Base-by-base conservation (phyloP, 2,888 invertebrate species). In the Octonoba sinensis region DNA sequence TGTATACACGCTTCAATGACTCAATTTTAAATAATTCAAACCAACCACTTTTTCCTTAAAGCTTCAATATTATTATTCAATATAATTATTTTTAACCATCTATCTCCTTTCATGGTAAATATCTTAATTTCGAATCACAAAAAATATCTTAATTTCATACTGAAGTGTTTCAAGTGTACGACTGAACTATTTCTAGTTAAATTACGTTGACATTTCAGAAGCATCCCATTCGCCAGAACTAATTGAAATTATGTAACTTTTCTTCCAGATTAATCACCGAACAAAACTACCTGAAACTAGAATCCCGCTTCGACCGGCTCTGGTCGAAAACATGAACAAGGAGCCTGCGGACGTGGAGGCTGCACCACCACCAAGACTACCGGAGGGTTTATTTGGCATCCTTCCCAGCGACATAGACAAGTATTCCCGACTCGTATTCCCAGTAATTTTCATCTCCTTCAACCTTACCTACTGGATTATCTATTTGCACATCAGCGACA, bases 361-460 rank as follows among this genome's bases (percentile, higher is more conserved):
- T 12, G 76, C 47, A 51, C 22, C 67, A 2, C 81, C 76, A 16
- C 36, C 36, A 11, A 83, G 78, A 66, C 72, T 76, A 47, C 76
- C 82, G 3, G 84, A 85, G 47, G 84, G 81, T 36, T 72, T 85
- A 49, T 92, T 94, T 90, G 95, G 90, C 87, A 94, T 96, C 89
- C 96, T 96, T 87, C 97, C 97, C 83, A 97, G 97, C 89, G 97
- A 97, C 90, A 99, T 99, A 90, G 99, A 99, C 92, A 98, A 98
- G 91, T 98, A 98, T 90, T 97, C 97, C 84, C 93, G 99, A 88
- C 96, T 98, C 90, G 94, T 97, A 88, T 99, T 99, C 90, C 99
- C 99, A 78, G 95, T 97, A 87, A 96, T 97, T 91, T 99, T 99
- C 92, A 95, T 98, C 86, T 95, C 97, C 90, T 99, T 99, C 92